Evolutionary conservation across 2,113 vertebrate species (phyloP).

Genomic region (Callipepla californica): DNA sequence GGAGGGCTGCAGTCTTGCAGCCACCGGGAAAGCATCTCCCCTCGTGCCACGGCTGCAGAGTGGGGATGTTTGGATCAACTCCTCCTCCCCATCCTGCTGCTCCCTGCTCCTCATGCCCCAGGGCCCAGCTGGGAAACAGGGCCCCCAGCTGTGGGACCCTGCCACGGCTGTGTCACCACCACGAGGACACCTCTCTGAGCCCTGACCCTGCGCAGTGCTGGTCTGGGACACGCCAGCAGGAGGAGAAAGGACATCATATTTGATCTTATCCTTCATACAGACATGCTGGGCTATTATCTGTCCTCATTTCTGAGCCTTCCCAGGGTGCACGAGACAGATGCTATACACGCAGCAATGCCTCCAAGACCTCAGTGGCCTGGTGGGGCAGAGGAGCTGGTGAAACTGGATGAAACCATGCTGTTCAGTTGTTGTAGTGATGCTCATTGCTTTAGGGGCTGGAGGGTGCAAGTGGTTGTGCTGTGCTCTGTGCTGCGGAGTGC

Average conservation of each 20-base stretch:
- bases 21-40: not conserved
- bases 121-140: not conserved
- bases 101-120: rapidly evolving
- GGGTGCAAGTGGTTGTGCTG: not conserved
- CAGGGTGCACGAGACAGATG: not conserved
- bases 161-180: rapidly evolving
- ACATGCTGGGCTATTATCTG: not conserved
- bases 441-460: not conserved
- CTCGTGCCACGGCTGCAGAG: not conserved
- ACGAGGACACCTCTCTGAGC: rapidly evolving
- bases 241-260: not conserved
- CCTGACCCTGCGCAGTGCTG: not conserved
- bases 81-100: rapidly evolving
- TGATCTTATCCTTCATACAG: not conserved
- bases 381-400: not conserved
- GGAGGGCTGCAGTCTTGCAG: not conserved
- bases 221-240: not conserved
- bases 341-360: not conserved
- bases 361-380: not conserved
- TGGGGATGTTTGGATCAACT: not conserved
- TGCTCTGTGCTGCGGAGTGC: not conserved
- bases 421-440: not conserved
- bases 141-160: not conserved
- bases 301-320: not conserved
- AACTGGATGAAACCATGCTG: rapidly evolving